Conservation (phyloP, 2,888 invertebrate species). For the Geotrupes spiniger region DNA sequence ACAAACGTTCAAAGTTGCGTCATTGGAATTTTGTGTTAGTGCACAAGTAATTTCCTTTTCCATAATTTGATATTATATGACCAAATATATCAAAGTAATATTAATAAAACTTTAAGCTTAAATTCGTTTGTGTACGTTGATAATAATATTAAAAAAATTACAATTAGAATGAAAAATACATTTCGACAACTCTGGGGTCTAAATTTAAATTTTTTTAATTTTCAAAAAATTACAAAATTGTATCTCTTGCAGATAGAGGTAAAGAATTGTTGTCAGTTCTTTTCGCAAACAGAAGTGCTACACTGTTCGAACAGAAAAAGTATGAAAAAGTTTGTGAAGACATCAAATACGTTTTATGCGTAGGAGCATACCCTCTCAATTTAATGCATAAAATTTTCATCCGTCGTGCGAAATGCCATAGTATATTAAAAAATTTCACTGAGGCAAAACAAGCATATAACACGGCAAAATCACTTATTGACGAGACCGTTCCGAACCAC, state of each 20-base stretch:
- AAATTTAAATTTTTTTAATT: too few relatives aligned
- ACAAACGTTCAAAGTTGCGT: too few relatives aligned
- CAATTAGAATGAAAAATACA: too few relatives aligned
- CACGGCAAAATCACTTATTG: constrained; percentile 65
- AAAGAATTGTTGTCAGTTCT: constrained; percentile 62
- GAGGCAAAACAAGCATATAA: constrained; percentile 66
- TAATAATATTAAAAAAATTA: too few relatives aligned
- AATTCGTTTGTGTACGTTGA: too few relatives aligned
- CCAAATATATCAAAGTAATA: too few relatives aligned
- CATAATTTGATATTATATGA: too few relatives aligned
- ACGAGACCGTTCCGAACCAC: constrained; percentile 57
- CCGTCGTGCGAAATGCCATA: constrained; percentile 68
- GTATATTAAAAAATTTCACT: constrained; percentile 64
- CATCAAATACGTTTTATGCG: constrained; percentile 61
- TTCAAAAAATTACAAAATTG: too few relatives aligned
- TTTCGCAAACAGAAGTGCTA: constrained; percentile 78
- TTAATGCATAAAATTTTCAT: constrained; percentile 74
- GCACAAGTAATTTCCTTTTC: too few relatives aligned
- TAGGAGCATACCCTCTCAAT: constrained; percentile 66
- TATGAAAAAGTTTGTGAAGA: constrained; percentile 67
- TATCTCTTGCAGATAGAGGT: constrained; percentile 13
- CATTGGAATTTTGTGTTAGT: too few relatives aligned
- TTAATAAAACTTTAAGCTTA: too few relatives aligned
- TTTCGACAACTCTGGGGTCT: too few relatives aligned
- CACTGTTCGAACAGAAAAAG: constrained; percentile 68